These are phyloP conservation scores for Seira musarum DNA, from an alignment of 2,888 invertebrate genomes.

Conservation along the genomic window DNA sequence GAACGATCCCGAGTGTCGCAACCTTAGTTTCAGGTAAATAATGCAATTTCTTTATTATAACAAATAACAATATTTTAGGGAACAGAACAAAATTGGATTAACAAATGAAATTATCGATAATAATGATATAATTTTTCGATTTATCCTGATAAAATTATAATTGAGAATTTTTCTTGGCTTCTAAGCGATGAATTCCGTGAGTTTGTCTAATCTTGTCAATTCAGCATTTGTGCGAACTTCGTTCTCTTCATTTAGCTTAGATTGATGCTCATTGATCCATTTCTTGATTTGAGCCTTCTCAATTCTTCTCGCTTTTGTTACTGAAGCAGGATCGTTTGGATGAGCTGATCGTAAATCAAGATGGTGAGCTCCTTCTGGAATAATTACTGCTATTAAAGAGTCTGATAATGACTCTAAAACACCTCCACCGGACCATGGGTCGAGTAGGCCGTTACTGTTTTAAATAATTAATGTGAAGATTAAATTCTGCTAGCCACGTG, in stretches of 20 bases:
- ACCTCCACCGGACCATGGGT: slow-evolving; percentile 92
- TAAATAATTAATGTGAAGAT: neutral
- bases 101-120: neutral
- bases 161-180: neutral
- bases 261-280: slow-evolving; percentile 75
- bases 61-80: no score
- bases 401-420: slow-evolving; percentile 80
- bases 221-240: neutral
- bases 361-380: slow-evolving; percentile 90
- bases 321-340: slow-evolving; percentile 79
- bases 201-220: neutral
- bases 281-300: slow-evolving; percentile 78
- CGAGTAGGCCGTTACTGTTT: slow-evolving; percentile 87
- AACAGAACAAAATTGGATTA: neutral
- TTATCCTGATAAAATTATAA: neutral
- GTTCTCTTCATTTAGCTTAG: neutral
- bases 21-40: slow-evolving; percentile 48
- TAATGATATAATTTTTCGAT: neutral
- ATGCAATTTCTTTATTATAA: no score
- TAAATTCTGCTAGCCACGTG: no score
- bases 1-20: slow-evolving; percentile 22
- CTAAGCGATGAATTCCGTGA: neutral
- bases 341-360: slow-evolving; percentile 82
- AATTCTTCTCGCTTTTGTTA: slow-evolving; percentile 77
- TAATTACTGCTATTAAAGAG: slow-evolving; percentile 80